phyloP scores from a whole-genome alignment of 1,140 invertebrate species.

The Calephelis nemesis region DNA sequence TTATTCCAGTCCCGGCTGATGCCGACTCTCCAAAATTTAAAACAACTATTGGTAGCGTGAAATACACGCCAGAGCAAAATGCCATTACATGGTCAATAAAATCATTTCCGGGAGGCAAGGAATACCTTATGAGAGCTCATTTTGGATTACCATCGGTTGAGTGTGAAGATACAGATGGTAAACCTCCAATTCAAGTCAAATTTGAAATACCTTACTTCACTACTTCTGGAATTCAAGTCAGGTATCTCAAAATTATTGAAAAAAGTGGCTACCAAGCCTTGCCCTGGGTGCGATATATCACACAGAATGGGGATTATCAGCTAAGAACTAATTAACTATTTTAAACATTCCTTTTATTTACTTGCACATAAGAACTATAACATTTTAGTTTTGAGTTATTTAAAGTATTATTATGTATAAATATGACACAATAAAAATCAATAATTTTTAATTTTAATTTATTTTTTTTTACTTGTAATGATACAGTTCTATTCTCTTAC shows the following conservation, averaged over 20 bases:
- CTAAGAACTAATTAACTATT: conserved; percentile 91
- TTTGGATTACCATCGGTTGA: conserved; percentile 99
- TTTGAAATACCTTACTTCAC: conserved; percentile 99
- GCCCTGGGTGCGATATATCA: conserved; percentile 99
- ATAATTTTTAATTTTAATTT: background rate
- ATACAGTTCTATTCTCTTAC: too few species aligned
- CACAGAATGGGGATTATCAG: conserved; percentile 99
- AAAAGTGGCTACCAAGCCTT: conserved; percentile 99
- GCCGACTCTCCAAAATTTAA: conserved; percentile 99
- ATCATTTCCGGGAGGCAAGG: conserved; percentile 99
- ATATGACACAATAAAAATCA: conserved; percentile 44
- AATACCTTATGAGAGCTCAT: conserved; percentile 99
- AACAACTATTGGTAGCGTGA: conserved; percentile 98
- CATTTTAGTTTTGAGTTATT: conserved; percentile 29
- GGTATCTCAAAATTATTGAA: conserved; percentile 99
- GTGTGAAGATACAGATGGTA: conserved; percentile 96
- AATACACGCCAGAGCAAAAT: conserved; percentile 98
- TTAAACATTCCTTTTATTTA: conserved; percentile 51
- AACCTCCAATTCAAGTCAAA: conserved; percentile 98
- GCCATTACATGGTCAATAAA: conserved; percentile 99
- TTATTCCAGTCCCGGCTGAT: conserved; percentile 98
- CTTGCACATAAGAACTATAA: conserved; percentile 39
- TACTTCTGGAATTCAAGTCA: conserved; percentile 98
- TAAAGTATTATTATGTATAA: conserved; percentile 35
- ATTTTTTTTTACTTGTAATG: too few species aligned